These are phyloP conservation scores for Mus spicilegus DNA, from an alignment of 2,113 vertebrate genomes.

Conservation along the genomic window DNA sequence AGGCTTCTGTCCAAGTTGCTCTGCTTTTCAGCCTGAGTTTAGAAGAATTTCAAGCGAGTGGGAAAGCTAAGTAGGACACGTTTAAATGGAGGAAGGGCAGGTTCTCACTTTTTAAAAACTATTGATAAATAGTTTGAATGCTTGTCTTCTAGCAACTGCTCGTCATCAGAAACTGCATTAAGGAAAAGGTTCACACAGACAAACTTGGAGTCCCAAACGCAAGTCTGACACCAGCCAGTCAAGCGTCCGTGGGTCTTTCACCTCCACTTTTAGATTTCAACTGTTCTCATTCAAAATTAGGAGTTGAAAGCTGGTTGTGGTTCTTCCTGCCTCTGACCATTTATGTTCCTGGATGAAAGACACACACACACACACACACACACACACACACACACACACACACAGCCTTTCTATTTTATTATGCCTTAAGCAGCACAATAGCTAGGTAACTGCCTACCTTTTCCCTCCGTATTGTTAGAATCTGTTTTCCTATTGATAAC, in stretches of 20 bases:
- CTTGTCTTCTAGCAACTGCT: not conserved
- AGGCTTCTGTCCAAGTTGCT: not conserved
- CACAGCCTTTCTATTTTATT: too few relatives aligned
- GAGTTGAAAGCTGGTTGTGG: not conserved
- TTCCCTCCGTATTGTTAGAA: too few relatives aligned
- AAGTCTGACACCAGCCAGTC: not conserved
- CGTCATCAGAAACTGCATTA: not conserved
- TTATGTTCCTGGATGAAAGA: too few relatives aligned
- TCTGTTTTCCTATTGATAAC: too few relatives aligned
- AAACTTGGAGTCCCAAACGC: not conserved
- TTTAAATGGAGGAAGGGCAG: not conserved
- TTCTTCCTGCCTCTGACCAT: too few relatives aligned
- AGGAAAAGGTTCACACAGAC: not conserved
- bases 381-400: too few relatives aligned
- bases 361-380: too few relatives aligned
- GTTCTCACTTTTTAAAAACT: not conserved
- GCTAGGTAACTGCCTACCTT: too few relatives aligned
- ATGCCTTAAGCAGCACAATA: too few relatives aligned
- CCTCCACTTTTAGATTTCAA: not conserved
- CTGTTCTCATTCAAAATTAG: constrained; percentile 2
- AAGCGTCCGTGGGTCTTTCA: not conserved
- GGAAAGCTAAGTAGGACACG: not conserved
- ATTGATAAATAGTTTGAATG: not conserved
- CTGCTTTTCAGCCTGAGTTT: not conserved
- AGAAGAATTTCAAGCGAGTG: not conserved